These are phyloP conservation scores for Malacosoma neustria DNA, from an alignment of 2,888 invertebrate species.

Conservation along the genomic window DNA sequence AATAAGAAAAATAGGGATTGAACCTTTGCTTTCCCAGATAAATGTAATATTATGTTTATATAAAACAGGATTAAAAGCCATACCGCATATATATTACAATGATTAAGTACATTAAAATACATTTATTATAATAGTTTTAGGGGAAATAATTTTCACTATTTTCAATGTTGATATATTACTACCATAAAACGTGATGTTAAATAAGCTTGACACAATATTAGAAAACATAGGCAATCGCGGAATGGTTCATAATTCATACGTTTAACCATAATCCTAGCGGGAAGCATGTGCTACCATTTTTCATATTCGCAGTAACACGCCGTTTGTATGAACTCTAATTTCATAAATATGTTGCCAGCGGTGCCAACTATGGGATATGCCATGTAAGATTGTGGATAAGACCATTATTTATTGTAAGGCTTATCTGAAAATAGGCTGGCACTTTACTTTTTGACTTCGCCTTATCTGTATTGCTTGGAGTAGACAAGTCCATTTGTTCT, in stretches of 20 bases:
- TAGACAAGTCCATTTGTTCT: too few relatives aligned
- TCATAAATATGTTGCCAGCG: constrained; percentile 9
- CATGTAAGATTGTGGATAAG: not conserved
- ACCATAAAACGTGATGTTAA: not conserved
- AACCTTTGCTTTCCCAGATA: too few relatives aligned
- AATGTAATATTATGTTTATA: too few relatives aligned
- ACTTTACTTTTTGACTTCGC: too few relatives aligned
- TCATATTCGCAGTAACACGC: constrained; percentile 12
- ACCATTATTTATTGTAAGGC: not conserved
- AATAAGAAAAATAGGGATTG: too few relatives aligned
- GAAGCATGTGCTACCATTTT: constrained; percentile 14
- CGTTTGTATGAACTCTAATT: constrained; percentile 15
- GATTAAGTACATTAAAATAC: too few relatives aligned
- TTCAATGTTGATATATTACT: not conserved
- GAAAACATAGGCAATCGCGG: not conserved
- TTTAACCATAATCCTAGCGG: constrained; percentile 10
- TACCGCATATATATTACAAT: too few relatives aligned
- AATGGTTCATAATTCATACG: constrained; percentile 3
- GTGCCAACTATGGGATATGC: constrained; percentile 1
- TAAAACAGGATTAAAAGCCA: too few relatives aligned
- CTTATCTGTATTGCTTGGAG: too few relatives aligned
- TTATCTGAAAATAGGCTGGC: not conserved
- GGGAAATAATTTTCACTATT: too few relatives aligned
- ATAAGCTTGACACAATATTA: not conserved
- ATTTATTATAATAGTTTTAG: too few relatives aligned